A percentile compares a stretch with the other conserved stretches of the same genome.
Evolutionary conservation across 1,140 invertebrate species (phyloP).

Genomic region (Drosophila elegans): DNA sequence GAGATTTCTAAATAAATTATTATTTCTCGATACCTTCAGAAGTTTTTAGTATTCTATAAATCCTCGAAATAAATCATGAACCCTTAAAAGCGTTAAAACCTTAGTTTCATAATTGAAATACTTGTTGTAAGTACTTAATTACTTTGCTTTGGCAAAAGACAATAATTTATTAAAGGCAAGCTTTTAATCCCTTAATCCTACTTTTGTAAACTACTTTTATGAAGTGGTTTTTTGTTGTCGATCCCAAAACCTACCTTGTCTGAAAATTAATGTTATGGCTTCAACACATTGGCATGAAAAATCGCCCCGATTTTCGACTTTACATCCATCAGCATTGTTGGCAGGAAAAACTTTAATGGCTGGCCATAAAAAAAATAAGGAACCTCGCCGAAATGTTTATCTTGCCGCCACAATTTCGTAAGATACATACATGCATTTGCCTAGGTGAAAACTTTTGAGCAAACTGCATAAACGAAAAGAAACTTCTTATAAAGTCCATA

Average conservation of each 20-base stretch:
- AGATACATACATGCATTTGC: slow-evolving; percentile 39
- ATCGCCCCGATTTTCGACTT: slow-evolving; percentile 15
- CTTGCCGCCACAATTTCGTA: slow-evolving; percentile 37
- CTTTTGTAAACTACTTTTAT: no score
- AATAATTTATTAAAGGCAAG: no score
- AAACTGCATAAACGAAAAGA: slow-evolving; percentile 70
- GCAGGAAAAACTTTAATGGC: slow-evolving; percentile 39
- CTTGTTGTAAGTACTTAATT: not conserved
- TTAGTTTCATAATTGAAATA: not conserved
- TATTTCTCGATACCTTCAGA: no score
- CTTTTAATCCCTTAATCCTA: no score
- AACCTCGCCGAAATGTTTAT: slow-evolving; percentile 36
- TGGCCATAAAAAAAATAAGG: slow-evolving; percentile 11
- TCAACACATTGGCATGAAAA: slow-evolving; percentile 7
- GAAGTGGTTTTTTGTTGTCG: no score
- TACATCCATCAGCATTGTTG: slow-evolving; percentile 16
- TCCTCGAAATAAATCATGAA: no score
- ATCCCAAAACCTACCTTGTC: no score
- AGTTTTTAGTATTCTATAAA: no score
- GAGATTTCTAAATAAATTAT: no score
- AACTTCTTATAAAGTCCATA: slow-evolving; percentile 83
- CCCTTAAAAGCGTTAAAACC: not conserved
- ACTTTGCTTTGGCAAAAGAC: not conserved
- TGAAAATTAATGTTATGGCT: slow-evolving; percentile 17
- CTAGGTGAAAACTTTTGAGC: slow-evolving; percentile 66